Base-by-base conservation (phyloP, 2,888 invertebrate species). In the Galeopsomyia nigrocyanea region DNA sequence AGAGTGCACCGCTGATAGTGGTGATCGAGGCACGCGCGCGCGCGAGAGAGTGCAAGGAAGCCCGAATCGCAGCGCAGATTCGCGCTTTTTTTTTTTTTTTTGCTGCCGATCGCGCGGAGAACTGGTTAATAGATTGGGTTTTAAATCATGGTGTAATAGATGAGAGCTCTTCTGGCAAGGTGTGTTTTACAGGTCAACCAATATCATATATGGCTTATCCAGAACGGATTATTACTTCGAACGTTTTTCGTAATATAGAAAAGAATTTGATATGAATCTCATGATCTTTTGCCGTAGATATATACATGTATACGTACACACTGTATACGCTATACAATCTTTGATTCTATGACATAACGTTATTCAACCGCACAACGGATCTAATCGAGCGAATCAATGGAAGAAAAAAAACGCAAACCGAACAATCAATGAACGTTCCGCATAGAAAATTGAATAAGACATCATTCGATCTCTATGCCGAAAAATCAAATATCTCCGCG, bases 111-210 rank as follows among this genome's bases (percentile, higher is more conserved):
- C 31, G 61, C 7, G 16, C 31, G 55, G 55, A 55, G 64, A 66
- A 67, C 60, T 51, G 55, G 53, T 47, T 65, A 71, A 71, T 71
- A 60, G 65, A 46, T 49, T 55, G 53, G 19, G 53, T 71, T 26
- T 71, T 51, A 64, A 60, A 60, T 17, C n/a, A n/a, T 2, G 26
- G 26, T 49, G 19, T 26, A 16, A 6, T 39, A 21, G 13, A 50
- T 49, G 61, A 49, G 49, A 49, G 9, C 47, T 10, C 22, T 46
- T 19, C 16, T 47, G n/a, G 21, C n/a, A 19, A 53, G 22, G 14
- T 39, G 39, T 39, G 39, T 39, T 39, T 39, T 39, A 39, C 7
- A 39, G 39, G 13, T 39, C 39, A 39, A 7, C 7, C 1, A 39
- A 39, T 1, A 10, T 39, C 39, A 7, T 39, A 31, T 31, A 31